A percentile compares a stretch with the other conserved stretches of the same genome.
Conservation (phyloP, 2,113 vertebrate species). For the Harpagus bidentatus region DNA sequence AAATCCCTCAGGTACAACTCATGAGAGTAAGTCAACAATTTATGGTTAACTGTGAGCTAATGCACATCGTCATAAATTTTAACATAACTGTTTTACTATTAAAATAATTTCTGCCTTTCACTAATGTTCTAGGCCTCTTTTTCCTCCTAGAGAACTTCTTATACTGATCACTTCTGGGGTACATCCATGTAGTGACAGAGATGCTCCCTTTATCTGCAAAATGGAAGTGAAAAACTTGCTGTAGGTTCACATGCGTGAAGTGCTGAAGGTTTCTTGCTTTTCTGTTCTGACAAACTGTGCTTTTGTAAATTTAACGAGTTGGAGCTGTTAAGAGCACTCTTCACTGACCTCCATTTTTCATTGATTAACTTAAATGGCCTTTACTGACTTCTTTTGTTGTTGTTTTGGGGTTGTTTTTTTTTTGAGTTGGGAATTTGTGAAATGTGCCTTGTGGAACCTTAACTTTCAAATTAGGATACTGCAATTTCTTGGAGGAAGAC, state of each 20-base stretch:
- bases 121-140: not conserved
- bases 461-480: not conserved
- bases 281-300: not conserved
- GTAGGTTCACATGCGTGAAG: accelerated
- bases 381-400: not conserved
- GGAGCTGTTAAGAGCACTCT: not conserved
- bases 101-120: not conserved
- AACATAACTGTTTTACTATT: not conserved
- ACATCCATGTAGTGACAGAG: accelerated
- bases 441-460: not conserved
- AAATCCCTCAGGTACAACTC: not conserved
- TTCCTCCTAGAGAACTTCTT: not conserved
- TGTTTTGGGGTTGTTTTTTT: not conserved
- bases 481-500: not conserved
- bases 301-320: not conserved
- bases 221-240: not conserved
- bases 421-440: not conserved
- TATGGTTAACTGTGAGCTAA: not conserved
- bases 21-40: not conserved
- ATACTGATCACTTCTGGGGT: not conserved
- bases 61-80: not conserved
- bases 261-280: not conserved
- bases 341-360: not conserved
- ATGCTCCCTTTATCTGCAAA: not conserved
- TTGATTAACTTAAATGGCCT: not conserved